phyloP scores from a whole-genome alignment of 1,140 invertebrate genomes.

The Trichonephila inaurata region DNA sequence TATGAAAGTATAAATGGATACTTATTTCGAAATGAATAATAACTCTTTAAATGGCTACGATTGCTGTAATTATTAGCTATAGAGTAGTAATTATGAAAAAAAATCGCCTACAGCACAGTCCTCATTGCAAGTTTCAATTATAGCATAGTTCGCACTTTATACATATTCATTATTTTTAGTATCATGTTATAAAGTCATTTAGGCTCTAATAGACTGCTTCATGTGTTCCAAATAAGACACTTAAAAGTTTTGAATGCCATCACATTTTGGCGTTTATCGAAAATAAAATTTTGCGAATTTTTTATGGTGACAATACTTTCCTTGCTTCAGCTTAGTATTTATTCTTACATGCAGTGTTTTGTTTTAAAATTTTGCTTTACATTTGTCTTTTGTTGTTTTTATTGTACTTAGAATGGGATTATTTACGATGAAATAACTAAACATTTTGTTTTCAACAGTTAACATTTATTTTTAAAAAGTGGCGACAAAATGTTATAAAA shows the following conservation, averaged over 20 bases:
- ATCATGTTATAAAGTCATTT: not conserved
- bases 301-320: too few relatives aligned
- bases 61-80: not conserved
- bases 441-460: too few relatives aligned
- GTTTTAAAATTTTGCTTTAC: too few relatives aligned
- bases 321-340: too few relatives aligned
- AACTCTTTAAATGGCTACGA: not conserved
- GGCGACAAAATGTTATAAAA: too few relatives aligned
- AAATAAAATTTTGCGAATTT: too few relatives aligned
- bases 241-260: not conserved
- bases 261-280: too few relatives aligned
- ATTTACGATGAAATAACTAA: too few relatives aligned
- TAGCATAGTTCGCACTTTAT: not conserved
- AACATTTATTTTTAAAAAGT: too few relatives aligned
- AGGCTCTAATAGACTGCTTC: not conserved
- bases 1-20: not conserved
- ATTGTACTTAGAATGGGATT: too few relatives aligned
- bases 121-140: not conserved
- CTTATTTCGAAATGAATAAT: not conserved
- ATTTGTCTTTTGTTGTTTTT: too few relatives aligned
- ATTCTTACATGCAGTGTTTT: too few relatives aligned
- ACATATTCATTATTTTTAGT: not conserved
- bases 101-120: not conserved
- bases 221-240: not conserved
- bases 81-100: not conserved